A percentile compares a stretch with the other conserved stretches of the same genome.
These are phyloP conservation scores for Diplodus sargus DNA, from an alignment of 2,797 vertebrate genomes.

Conservation along the genomic window DNA sequence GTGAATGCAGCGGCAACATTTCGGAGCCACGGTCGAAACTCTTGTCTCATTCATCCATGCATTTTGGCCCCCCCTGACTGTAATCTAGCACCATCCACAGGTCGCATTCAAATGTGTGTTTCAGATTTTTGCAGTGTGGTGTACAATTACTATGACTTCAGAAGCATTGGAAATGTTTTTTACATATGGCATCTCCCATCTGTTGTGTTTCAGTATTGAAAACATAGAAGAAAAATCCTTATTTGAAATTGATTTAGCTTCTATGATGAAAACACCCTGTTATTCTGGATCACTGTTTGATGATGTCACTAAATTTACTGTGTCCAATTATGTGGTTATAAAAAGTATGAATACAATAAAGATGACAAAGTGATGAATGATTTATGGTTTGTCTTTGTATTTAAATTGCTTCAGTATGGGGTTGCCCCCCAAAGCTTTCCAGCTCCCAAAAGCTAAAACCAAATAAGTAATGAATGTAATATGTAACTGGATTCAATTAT, in stretches of 20 bases:
- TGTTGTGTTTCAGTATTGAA: conserved; percentile 59
- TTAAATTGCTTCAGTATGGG: neutral
- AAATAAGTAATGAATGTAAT: too few species aligned
- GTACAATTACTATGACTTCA: conserved; percentile 46
- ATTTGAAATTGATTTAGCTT: conserved; percentile 48
- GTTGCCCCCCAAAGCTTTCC: neutral
- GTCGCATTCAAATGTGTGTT: conserved; percentile 40
- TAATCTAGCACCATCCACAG: conserved; percentile 26
- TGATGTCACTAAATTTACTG: conserved; percentile 81
- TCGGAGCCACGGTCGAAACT: conserved; percentile 46
- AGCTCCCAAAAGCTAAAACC: neutral
- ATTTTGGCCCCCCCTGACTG: conserved; percentile 27
- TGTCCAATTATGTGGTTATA: conserved; percentile 79
- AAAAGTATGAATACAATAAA: conserved; percentile 79
- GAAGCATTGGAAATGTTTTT: conserved; percentile 52
- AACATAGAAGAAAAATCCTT: conserved; percentile 45
- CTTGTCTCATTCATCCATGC: conserved; percentile 50
- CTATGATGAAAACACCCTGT: conserved; percentile 57
- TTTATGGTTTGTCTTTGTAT: conserved; percentile 27
- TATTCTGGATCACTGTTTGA: conserved; percentile 78
- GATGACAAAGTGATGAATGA: conserved; percentile 67
- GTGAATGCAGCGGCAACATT: conserved; percentile 66
- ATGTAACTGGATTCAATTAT: too few species aligned
- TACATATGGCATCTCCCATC: conserved; percentile 40
- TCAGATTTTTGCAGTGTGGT: conserved; percentile 38